Conservation (phyloP, 2,888 invertebrate species). For the Neoascia interrupta region DNA sequence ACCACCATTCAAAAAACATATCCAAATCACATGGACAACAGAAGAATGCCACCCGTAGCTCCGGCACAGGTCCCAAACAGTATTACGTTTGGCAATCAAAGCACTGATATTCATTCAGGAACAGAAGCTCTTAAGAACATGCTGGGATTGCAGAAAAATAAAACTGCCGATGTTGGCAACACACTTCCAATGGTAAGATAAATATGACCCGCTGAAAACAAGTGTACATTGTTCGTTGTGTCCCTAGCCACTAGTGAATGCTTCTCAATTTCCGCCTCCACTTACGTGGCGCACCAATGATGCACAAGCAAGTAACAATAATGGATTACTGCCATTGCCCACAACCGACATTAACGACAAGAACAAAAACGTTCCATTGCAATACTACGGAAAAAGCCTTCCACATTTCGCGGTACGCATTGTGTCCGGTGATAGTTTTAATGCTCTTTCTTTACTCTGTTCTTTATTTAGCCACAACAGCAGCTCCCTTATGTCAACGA, state of each 20-base stretch:
- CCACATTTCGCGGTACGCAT: conserved; percentile 49
- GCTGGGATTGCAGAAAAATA: conserved; percentile 37
- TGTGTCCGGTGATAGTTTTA: background rate
- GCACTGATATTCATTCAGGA: conserved; percentile 25
- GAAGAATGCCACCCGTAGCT: background rate
- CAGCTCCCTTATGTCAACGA: conserved; percentile 64
- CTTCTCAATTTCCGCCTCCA: conserved; percentile 60
- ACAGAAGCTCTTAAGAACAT: conserved; percentile 48
- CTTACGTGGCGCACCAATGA: conserved; percentile 40
- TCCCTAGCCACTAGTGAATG: conserved; percentile 52
- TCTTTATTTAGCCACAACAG: conserved; percentile 52
- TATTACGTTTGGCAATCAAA: background rate
- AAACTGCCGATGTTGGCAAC: background rate
- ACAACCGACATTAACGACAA: conserved; percentile 15
- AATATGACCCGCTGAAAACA: background rate
- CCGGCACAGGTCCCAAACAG: conserved; percentile 1
- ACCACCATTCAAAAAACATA: conserved; percentile 20
- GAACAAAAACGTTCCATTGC: conserved; percentile 48
- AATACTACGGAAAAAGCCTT: conserved; percentile 48
- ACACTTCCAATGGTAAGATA: background rate
- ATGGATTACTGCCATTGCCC: background rate
- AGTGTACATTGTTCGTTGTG: background rate
- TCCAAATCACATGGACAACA: conserved; percentile 34
- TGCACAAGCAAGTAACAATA: conserved; percentile 5
- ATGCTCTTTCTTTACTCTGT: background rate